Evolutionary conservation across 2,797 vertebrate genomes (phyloP), one percentile per base, ranked within the genome.

Genomic region (Mareca penelope): DNA sequence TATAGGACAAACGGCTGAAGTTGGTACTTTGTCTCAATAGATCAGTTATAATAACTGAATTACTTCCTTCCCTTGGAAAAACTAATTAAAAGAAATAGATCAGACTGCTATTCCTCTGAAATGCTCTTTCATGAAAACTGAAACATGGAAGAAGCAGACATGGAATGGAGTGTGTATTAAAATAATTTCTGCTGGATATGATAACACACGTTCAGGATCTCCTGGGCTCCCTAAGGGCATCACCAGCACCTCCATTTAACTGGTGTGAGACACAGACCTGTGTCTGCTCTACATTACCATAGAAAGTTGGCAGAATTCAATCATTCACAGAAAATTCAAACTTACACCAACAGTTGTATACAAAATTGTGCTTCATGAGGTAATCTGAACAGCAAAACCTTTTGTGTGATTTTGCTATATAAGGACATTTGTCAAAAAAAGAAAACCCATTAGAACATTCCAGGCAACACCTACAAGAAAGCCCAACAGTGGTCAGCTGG

Each of bases 221-320:
- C 50, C 42, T 28, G 40, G 22, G 56, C 44, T 59, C 72, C 26
- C 0, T 10, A 22, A 42, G 0, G 0, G 23, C 19, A 35, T 21
- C 42, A 67, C 11, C 57, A 82, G 16, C 60, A 37, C 11, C 31
- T 29, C 48, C 2, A 0, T 9, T n/a, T 8, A 56, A 16, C 5
- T 7, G n/a, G 6, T 17, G 40, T 12, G 19, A 56, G 29, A 29
- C 50, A 48, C 28, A 46, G n/a, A 50, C 3, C 40, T 33, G 26
- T 0, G 0, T 7, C 48, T 80, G 42, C 48, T 39, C 13, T 9
- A 69, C 2, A 1, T 15, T 18, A 48, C 46, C 1, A 1, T 8
- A 42, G 33, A 44, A 57, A 28, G 33, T 16, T 60, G 46, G 18
- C 29, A 59, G 9, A 71, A 56, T 23, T 14, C 10, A 39, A 0